Evolutionary conservation across 30 jellyfish, hydroid and myxozoan genomes (phyloP), one percentile per base, ranked within the genome.

Genomic region (Aurelia aurita complex sp. Pacific): DNA sequence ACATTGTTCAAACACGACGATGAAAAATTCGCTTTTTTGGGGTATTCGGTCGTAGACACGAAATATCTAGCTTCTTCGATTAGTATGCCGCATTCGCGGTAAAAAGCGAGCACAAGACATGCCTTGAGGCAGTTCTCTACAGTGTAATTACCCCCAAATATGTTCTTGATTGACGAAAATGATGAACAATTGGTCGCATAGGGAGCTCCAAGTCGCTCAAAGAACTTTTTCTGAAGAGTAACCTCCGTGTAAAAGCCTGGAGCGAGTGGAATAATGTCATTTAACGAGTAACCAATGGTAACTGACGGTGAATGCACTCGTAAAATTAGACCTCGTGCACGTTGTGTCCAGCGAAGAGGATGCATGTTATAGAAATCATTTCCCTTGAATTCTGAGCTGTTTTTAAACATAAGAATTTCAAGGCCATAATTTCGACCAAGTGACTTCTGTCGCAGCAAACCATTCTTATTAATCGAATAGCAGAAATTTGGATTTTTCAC

Each of bases 221-320:
- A 5, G 2, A 60, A 77, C 18, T 17, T 43, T 34, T 77, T 77
- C 65, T 77, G 19, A 5, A 77, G 51, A 7, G 78, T 2, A 11
- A 77, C 77, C 42, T 77, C 78, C 14, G 64, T 61, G 33, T 62
- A 29, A 38, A 55, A 35, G 16, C 77, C 77, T 19, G 88, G 88
- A 10, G 19, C 11, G 46, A 74, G 85, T 42, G 34, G 46, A 16
- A 74, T 74, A 2, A 54, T 10, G 19, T 23, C 54, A 19, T 38
- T n/a, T 46, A 15, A 11, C 54, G 34, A 38, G 53, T 16, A 32
- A 18, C 59, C 71, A 29, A 53, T 12, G 36, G 1, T 18, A 33
- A 11, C 34, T 42, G 17, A 38, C 2, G 85, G 72, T 32, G 85
- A 54, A 50, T 74, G 85, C 35, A 74, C 71, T 16, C 4, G 50